phyloP scores from a whole-genome alignment of 1,140 invertebrate genomes.

The Yoshiicerus persimilis region DNA sequence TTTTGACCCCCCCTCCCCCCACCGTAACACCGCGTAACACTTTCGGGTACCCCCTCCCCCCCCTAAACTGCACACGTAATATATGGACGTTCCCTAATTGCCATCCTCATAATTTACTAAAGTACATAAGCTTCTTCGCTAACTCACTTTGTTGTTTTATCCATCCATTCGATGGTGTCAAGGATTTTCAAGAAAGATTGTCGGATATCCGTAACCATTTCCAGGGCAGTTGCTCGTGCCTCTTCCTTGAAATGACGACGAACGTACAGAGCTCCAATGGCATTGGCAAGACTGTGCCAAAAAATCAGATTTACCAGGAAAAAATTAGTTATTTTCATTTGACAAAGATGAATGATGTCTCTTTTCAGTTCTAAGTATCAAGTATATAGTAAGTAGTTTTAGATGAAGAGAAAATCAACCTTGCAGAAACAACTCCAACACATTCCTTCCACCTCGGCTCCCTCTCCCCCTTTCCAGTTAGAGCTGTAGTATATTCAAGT shows the following conservation, averaged over 20 bases:
- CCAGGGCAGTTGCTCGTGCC: constrained; percentile 69
- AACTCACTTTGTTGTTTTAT: constrained; percentile 67
- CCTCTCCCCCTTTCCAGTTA: constrained; percentile 69
- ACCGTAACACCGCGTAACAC: no score
- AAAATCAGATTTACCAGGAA: neutral
- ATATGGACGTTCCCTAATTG: no score
- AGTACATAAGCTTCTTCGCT: neutral
- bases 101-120: no score
- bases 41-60: no score
- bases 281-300: constrained; percentile 66
- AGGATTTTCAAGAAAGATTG: constrained; percentile 65
- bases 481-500: constrained; percentile 69
- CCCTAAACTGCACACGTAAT: no score
- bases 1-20: no score
- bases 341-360: constrained; percentile 13
- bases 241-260: constrained; percentile 71
- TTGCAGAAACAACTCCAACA: constrained; percentile 68
- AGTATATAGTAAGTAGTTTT: neutral
- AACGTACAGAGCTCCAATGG: constrained; percentile 77
- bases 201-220: constrained; percentile 81
- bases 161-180: constrained; percentile 85
- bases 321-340: neutral
- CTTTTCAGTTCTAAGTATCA: neutral
- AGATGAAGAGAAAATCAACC: constrained; percentile 54
- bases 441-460: constrained; percentile 86